Evolutionary conservation across 2,113 vertebrate species (phyloP), one percentile per base, ranked within the genome.

Genomic region (Mola mola): DNA sequence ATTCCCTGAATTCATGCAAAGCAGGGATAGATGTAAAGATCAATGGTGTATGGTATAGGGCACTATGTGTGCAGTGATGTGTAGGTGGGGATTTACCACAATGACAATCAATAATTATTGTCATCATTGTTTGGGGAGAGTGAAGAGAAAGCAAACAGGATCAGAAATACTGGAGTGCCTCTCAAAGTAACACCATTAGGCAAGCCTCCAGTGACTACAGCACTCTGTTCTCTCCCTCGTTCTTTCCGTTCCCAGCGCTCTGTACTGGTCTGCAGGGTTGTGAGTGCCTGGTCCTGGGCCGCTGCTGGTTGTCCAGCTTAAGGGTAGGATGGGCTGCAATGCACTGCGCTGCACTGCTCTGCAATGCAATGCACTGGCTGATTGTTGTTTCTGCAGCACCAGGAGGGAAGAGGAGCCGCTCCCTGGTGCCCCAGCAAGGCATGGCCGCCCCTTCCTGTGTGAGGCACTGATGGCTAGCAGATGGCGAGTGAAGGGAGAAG

Each of bases 391-490:
- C 87, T 86, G 56, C 62, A 70, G 66, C 71, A 71, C 66, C 17
- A 48, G 66, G 74, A 82, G 80, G 66, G 79, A 81, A 87, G 73
- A 83, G 62, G 63, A 79, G 82, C 82, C 80, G 77, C 84, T 90
- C 88, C 88, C 87, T 84, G 85, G 83, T 68, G 85, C 88, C 85
- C 82, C 82, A 84, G 65, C 66, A 80, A 78, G 70, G 80, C 82
- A 71, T 63, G 83, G 89, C 80, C 77, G 81, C 85, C 83, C 76
- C 86, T 91, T 92, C 90, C 90, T 90, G 87, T 88, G 83, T 85
- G 84, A 87, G 86, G 65, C 66, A 38, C 87, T 92, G 90, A 92
- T 92, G 88, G 84, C 78, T 91, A 91, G 86, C 91, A 92, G 92
- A 91, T 92, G 92, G 87, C 59, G 90, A 77, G 62, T 66, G 66